A percentile compares a stretch with the other conserved stretches of the same genome.
Evolutionary conservation across 1,140 invertebrate genomes (phyloP).

Genomic region (Artemia franciscana): DNA sequence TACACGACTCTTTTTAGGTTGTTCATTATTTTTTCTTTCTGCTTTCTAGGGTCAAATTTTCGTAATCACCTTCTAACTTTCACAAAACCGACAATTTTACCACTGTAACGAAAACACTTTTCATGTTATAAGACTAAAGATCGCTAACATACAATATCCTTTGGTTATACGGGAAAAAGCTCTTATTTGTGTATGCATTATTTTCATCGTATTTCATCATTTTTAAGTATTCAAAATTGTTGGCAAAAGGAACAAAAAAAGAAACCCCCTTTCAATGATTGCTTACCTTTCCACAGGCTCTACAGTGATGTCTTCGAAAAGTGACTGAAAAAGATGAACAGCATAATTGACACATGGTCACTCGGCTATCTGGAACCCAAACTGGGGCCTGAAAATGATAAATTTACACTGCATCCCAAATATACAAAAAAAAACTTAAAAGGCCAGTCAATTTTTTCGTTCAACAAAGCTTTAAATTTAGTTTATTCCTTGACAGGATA

Average conservation of each 20-base stretch:
- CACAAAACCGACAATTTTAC: no score
- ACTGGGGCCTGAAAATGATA: slow-evolving; percentile 28
- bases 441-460: background rate
- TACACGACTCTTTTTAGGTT: no score
- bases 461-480: background rate
- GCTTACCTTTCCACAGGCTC: slow-evolving; percentile 44
- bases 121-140: no score
- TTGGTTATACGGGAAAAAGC: no score
- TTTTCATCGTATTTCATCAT: background rate
- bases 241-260: slow-evolving; percentile 1
- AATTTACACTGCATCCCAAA: background rate
- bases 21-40: no score
- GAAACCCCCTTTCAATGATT: background rate
- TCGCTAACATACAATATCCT: no score
- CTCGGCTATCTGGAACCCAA: slow-evolving; percentile 38
- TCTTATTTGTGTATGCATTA: no score
- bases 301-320: slow-evolving; percentile 45
- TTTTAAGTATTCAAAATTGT: no score
- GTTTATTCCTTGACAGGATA: background rate
- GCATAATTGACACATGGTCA: slow-evolving; percentile 49
- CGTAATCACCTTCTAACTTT: no score
- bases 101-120: no score
- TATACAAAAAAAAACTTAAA: background rate
- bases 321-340: slow-evolving; percentile 41
- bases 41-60: no score